Evolutionary conservation across 2,888 invertebrate genomes (phyloP).

Genomic region (Pinctada fucata): DNA sequence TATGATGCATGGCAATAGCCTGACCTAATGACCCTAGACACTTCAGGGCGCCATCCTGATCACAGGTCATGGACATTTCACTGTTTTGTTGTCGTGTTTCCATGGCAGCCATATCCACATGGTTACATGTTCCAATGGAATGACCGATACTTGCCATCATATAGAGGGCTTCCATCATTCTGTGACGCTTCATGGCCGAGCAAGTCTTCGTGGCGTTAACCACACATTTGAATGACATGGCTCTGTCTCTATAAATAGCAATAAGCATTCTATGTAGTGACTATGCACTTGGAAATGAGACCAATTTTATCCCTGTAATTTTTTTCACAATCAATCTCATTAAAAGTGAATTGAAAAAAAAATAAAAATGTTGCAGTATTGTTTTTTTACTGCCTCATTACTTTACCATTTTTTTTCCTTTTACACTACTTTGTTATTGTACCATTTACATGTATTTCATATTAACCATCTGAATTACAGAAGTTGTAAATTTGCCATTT

Average conservation of each 20-base stretch:
- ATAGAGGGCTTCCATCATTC: constrained; percentile 16
- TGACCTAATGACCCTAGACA: constrained; percentile 36
- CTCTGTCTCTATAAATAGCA: constrained; percentile 4
- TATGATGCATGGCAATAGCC: constrained; percentile 13
- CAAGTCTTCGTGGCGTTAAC: constrained; percentile 18
- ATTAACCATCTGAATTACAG: too few species aligned
- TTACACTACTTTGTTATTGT: too few species aligned
- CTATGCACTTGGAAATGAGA: background rate
- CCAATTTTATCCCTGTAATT: too few species aligned
- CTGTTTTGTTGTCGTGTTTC: background rate
- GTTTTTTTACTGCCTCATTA: too few species aligned
- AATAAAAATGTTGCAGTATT: too few species aligned
- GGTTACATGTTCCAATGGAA: constrained; percentile 5
- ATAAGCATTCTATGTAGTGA: background rate
- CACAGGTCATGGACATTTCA: constrained; percentile 9
- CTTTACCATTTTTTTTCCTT: too few species aligned
- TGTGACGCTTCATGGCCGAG: constrained; percentile 12
- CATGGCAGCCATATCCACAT: background rate
- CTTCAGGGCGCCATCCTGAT: constrained; percentile 26
- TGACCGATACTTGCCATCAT: constrained; percentile 11
- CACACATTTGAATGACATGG: constrained; percentile 9
- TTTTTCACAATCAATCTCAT: too few species aligned
- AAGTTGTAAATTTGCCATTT: too few species aligned
- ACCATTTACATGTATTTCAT: too few species aligned
- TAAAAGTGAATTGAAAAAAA: too few species aligned